Conservation (phyloP, 2,888 invertebrate genomes). For the Nomada ruficornis region DNA sequence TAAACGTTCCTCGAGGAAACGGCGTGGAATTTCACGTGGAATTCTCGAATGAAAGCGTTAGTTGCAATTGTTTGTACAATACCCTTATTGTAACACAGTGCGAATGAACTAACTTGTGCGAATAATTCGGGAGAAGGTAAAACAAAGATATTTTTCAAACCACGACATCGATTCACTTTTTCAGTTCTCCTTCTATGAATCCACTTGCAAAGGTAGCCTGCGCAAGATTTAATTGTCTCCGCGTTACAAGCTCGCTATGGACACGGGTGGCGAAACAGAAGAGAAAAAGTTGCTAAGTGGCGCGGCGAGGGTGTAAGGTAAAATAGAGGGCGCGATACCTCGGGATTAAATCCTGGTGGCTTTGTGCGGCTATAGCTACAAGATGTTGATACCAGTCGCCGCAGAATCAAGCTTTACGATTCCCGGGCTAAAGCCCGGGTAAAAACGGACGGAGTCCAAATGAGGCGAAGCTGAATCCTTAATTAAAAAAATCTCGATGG, state of each 20-base stretch:
- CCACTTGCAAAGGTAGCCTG: conserved; percentile 39
- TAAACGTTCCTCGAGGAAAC: background rate
- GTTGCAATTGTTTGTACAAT: background rate
- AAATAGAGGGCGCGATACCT: conserved; percentile 56
- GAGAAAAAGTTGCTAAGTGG: conserved; percentile 61
- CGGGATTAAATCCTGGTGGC: conserved; percentile 59
- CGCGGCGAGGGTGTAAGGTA: conserved; percentile 50
- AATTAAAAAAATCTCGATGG: conserved; percentile 63
- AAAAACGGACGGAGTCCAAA: conserved; percentile 30
- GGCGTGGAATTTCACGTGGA: background rate
- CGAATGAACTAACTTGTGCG: too few species aligned
- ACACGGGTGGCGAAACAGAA: conserved; percentile 38
- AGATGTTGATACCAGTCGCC: conserved; percentile 57
- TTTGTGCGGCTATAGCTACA: conserved; percentile 35
- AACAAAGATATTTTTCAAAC: too few species aligned
- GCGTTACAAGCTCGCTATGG: conserved; percentile 38
- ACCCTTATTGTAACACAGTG: conserved; percentile 7
- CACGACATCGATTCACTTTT: background rate
- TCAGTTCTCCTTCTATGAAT: conserved; percentile 3
- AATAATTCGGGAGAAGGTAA: background rate
- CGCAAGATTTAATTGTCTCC: conserved; percentile 60
- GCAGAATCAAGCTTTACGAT: conserved; percentile 50
- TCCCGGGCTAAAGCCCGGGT: conserved; percentile 29
- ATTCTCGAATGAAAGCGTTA: background rate
- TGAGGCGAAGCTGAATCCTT: conserved; percentile 43